phyloP scores from a whole-genome alignment of 2,888 invertebrate species.

The Capitulum mitella region DNA sequence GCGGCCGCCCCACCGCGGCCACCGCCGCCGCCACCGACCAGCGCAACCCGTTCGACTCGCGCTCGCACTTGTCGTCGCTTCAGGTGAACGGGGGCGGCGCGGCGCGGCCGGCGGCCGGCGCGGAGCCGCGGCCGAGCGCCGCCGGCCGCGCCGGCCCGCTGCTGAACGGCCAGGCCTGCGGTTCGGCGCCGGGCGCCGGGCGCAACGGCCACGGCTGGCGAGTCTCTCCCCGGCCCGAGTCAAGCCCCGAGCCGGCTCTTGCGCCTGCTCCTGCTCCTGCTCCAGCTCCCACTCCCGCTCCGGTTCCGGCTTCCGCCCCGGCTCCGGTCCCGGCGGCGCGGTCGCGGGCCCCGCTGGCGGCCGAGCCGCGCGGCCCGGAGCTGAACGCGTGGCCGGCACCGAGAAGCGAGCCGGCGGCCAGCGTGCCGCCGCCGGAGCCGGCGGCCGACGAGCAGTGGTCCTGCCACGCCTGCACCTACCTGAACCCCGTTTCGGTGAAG shows the following conservation, averaged over 20 bases:
- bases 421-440: neutral
- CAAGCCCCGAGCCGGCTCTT: neutral
- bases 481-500: neutral
- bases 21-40: neutral
- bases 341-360: neutral
- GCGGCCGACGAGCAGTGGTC: neutral
- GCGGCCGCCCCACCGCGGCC: no score
- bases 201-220: neutral
- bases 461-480: conserved; percentile 20
- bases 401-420: neutral
- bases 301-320: no score
- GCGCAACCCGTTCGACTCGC: conserved; percentile 1
- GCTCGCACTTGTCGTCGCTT: neutral
- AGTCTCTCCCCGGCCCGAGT: neutral
- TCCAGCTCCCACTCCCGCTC: no score
- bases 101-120: neutral
- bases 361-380: neutral
- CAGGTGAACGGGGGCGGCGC: no score
- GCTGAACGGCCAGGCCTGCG: neutral
- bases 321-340: no score
- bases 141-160: neutral
- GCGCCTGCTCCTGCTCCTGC: neutral
- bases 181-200: neutral
- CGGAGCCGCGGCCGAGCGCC: neutral
- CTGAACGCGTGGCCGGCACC: neutral